phyloP scores from a whole-genome alignment of 2,888 invertebrate species.

The Hipparchia sbordonii region DNA sequence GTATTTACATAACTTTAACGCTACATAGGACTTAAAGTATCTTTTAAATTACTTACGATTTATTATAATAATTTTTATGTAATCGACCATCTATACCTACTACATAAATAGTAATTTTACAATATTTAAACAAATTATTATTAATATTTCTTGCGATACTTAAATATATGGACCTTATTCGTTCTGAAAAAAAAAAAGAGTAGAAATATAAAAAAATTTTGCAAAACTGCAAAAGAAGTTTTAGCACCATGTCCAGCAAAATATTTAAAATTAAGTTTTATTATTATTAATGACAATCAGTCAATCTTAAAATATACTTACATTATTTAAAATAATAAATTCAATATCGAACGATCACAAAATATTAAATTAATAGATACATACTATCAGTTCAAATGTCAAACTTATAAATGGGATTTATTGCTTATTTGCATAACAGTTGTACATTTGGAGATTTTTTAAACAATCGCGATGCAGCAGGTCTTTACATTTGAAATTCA shows the following conservation, averaged over 20 bases:
- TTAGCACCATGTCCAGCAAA: slow-evolving; percentile 52
- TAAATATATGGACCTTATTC: not conserved
- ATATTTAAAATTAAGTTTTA: slow-evolving; percentile 20
- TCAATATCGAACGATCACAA: slow-evolving; percentile 25
- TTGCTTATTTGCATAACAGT: no score
- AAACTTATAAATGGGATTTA: not conserved
- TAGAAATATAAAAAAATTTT: not conserved
- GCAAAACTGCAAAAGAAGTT: slow-evolving; percentile 25
- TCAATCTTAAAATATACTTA: slow-evolving; percentile 21
- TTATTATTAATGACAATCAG: slow-evolving; percentile 30
- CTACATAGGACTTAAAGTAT: slow-evolving; percentile 3
- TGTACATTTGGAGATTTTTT: no score
- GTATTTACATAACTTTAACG: slow-evolving; percentile 6
- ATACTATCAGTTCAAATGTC: no score
- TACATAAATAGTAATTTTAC: no score
- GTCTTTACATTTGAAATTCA: no score
- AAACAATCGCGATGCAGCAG: no score
- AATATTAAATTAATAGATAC: not conserved
- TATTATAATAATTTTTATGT: not conserved
- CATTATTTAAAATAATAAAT: slow-evolving; percentile 24
- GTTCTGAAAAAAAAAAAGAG: not conserved
- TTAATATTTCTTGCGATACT: not conserved
- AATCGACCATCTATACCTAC: no score
- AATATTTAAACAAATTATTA: not conserved
- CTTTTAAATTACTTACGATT: not conserved